Base-by-base conservation (phyloP, 2,113 vertebrate species). In the Malaclemys terrapin region DNA sequence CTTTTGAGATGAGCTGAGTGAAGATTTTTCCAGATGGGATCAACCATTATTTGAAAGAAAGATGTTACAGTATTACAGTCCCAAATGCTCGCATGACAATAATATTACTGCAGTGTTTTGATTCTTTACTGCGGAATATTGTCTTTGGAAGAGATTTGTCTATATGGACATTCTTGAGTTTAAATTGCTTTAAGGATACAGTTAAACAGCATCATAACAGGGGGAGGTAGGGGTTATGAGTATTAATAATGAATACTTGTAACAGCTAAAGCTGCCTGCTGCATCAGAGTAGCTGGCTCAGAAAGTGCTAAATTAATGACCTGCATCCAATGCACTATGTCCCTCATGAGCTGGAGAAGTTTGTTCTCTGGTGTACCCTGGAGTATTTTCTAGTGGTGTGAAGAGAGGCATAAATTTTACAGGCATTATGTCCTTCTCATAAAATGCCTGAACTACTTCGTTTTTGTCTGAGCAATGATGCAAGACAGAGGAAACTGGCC, bases 391-490 rank as follows among this genome's bases (percentile, higher is more conserved):
- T 83, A 72, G 82, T 78, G 17, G 84, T 85, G 54, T 88, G 49
- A 94, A n/a, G 42, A 97, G 38, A 94, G 84, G 78, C 93, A 98
- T 94, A 98, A 96, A 96, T 95, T 97, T 94, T 97, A 95, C 81
- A 93, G 87, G 65, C 59, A 92, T 94, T 96, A 94, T 83, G 56
- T 95, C 52, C 80, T 97, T 84, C 85, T 91, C 47, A 91, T 97
- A 96, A 98, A 98, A 97, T 89, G 54, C 80, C 56, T 92, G 76
- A 97, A 90, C 47, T 82, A 65, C 72, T 90, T 97, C 85, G 94
- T 97, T 98, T 97, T 98, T 95, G 93, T 95, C 91, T 91, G 87
- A 92, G 89, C 94, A 96, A 83, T 92, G 87, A 97, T 94, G 96
- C 75, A 96, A 96, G 90, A 96, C 90, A 90, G 89, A 96, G 80